These are phyloP conservation scores for Peromyscus aztecus DNA, from an alignment of 2,797 vertebrate species.

Conservation along the genomic window DNA sequence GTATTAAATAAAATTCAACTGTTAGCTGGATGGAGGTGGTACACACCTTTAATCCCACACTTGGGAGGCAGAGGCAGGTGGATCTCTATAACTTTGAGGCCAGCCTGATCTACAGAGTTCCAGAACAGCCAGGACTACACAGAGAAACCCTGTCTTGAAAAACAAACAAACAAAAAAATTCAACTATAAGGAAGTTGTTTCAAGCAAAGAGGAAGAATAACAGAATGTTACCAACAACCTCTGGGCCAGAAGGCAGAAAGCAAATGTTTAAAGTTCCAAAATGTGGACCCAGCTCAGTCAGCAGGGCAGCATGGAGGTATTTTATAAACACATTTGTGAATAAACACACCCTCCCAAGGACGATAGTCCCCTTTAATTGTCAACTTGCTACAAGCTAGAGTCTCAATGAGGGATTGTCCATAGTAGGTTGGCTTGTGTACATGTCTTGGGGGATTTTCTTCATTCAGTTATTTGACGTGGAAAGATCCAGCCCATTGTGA, in stretches of 20 bases:
- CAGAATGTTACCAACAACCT: neutral
- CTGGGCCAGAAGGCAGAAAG: neutral
- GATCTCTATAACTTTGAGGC: neutral
- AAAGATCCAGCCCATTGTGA: neutral
- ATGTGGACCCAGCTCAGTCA: neutral
- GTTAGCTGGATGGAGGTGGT: neutral
- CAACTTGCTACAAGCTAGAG: neutral
- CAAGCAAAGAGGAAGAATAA: neutral
- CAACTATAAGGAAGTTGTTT: neutral
- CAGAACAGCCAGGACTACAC: neutral
- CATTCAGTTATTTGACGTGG: neutral
- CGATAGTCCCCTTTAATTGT: neutral
- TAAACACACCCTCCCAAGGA: neutral
- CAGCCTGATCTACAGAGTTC: neutral
- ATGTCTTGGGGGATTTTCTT: neutral
- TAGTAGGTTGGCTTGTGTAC: too few relatives aligned
- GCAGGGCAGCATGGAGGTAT: accelerated
- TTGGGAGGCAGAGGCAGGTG: neutral
- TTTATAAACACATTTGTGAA: neutral
- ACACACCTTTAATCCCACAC: neutral
- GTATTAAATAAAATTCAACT: neutral
- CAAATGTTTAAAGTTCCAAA: neutral
- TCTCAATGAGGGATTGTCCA: neutral
- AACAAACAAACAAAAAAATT: neutral
- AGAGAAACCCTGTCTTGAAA: neutral